Conservation (phyloP, 2,113 vertebrate species). For the Canis aureus region DNA sequence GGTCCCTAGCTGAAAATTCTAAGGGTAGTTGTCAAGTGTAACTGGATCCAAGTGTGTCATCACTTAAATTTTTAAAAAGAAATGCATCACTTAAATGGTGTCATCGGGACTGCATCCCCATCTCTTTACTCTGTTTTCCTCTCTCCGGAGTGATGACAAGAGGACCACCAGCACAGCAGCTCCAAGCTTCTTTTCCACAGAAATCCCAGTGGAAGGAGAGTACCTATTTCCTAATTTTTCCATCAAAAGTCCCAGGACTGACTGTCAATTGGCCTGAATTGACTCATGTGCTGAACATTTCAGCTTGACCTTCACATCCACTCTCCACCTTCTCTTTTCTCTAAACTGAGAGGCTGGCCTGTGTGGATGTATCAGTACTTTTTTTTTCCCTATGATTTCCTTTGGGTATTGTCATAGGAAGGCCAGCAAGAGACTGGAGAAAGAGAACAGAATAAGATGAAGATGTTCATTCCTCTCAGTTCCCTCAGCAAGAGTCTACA, state of each 20-base stretch:
- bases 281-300: neutral
- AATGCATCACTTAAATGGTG: neutral
- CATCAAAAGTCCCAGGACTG: neutral
- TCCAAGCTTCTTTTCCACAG: slow-evolving; percentile 34
- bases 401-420: neutral
- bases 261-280: neutral
- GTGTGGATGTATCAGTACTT: neutral
- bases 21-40: neutral
- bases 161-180: neutral
- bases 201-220: neutral
- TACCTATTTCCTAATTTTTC: neutral
- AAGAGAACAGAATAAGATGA: neutral
- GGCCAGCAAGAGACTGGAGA: neutral
- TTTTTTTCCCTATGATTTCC: neutral
- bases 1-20: neutral
- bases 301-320: slow-evolving; percentile 32
- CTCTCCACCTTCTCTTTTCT: neutral
- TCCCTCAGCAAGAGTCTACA: neutral
- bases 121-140: slow-evolving; percentile 8
- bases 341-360: neutral
- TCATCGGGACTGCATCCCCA: neutral
- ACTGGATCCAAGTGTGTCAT: neutral
- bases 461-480: neutral
- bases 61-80: neutral
- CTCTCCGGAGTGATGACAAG: neutral